phyloP scores from a whole-genome alignment of 2,113 vertebrate species.

The Empidonax traillii region DNA sequence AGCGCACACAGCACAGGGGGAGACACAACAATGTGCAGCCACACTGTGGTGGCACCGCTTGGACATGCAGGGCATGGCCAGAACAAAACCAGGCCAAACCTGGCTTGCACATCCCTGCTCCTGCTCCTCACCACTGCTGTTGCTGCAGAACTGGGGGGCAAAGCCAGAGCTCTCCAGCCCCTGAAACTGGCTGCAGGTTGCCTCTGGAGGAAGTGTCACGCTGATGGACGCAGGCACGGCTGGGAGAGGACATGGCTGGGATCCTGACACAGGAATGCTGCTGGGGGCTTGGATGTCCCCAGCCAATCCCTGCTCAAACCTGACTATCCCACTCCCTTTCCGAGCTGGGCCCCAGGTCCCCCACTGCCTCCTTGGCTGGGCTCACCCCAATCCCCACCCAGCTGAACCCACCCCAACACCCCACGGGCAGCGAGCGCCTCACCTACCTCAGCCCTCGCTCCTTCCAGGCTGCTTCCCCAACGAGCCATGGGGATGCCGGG shows the following conservation, averaged over 20 bases:
- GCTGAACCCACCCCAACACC: fast-evolving
- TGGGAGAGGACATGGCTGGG: background rate
- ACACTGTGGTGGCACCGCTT: background rate
- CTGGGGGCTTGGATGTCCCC: background rate
- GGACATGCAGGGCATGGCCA: background rate
- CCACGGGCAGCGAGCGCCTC: fast-evolving
- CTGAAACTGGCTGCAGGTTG: background rate
- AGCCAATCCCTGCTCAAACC: background rate
- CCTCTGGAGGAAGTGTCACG: background rate
- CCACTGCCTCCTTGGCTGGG: background rate
- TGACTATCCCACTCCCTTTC: background rate
- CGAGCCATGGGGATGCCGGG: fast-evolving
- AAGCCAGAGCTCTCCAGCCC: background rate
- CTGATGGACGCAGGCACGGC: fast-evolving
- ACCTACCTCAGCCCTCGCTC: background rate
- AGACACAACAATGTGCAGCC: fast-evolving
- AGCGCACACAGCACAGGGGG: fast-evolving
- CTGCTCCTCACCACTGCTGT: background rate
- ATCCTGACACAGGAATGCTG: background rate
- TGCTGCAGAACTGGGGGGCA: background rate
- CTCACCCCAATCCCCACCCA: background rate
- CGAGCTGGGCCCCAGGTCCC: background rate
- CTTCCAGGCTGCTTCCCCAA: background rate
- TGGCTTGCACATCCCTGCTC: background rate
- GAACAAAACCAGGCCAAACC: background rate